phyloP scores from a whole-genome alignment of 2,888 invertebrate species.

The Hirtodrosophila duncani region DNA sequence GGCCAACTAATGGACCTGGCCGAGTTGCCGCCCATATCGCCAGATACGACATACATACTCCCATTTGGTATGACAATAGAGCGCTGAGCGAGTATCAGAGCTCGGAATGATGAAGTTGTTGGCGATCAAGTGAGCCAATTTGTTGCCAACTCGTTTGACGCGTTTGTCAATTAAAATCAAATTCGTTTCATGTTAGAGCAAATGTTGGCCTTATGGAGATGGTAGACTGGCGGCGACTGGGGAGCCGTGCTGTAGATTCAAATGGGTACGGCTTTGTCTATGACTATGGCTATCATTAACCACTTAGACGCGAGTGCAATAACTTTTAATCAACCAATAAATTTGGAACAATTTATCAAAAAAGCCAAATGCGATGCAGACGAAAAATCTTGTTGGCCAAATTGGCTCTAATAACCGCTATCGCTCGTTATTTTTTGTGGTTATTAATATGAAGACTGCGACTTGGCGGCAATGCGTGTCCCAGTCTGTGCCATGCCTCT shows the following conservation, averaged over 20 bases:
- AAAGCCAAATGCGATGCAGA: conserved; percentile 22
- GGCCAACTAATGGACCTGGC: conserved; percentile 55
- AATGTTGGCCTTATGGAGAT: conserved; percentile 21
- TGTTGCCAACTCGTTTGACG: conserved; percentile 66
- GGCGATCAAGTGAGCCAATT: conserved; percentile 52
- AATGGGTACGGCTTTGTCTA: conserved; percentile 19
- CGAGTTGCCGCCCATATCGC: conserved; percentile 55
- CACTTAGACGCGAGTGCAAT: conserved; percentile 67
- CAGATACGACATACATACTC: background rate
- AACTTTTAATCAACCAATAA: conserved; percentile 72
- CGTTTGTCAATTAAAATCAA: conserved; percentile 74
- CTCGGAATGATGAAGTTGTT: conserved; percentile 56
- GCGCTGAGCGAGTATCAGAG: background rate
- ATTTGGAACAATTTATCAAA: conserved; percentile 70
- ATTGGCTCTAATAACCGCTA: conserved; percentile 75
- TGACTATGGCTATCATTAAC: conserved; percentile 57
- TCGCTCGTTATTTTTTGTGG: conserved; percentile 75
- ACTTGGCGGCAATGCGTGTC: conserved; percentile 34
- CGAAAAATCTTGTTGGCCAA: conserved; percentile 60
- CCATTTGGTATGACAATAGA: background rate
- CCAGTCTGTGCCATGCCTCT: conserved; percentile 17
- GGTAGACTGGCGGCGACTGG: background rate
- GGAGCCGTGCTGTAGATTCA: no score
- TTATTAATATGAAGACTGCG: conserved; percentile 61
- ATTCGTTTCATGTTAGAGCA: conserved; percentile 57